Evolutionary conservation across 2,888 invertebrate species (phyloP), one percentile per base, ranked within the genome.

Genomic region (Polydrusus cervinus): DNA sequence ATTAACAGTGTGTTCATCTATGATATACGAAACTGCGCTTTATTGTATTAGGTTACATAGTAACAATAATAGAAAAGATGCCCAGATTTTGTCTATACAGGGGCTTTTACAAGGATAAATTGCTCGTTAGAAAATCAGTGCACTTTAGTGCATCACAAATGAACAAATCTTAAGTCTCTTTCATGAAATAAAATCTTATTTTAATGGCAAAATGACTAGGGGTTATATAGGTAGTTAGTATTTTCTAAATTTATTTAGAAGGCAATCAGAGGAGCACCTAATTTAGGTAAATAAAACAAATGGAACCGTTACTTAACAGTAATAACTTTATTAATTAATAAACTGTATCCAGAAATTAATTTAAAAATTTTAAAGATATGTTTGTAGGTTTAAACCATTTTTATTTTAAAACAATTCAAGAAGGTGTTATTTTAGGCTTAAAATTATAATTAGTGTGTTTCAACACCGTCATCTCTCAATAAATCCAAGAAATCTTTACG

Each of bases 181-280:
- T 43, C 16, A 16, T 16, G 34, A 55, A 14, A 30, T 14, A 55
- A n/a, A 34, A 2, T n/a, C 53, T 53, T 53, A 53, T 53, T n/a
- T 53, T 34, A 55, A 55, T 55, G 55, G 55, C 30, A 34, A 34
- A 55, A 55, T 53, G 55, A 55, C 55, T 55, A 55, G 34, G 9
- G 30, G 14, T 34, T 34, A 7, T 14, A 14, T 3, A 16, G 16
- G 20, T 51, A 20, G 51, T 11, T 20, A 34, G 34, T 55, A 34
- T 55, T 55, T 34, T 14, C 11, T 2, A 8, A 55, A 34, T 34
- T 34, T 34, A 14, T 14, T 7, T 3, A 55, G 34, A 55, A 53
- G 25, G 1, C 14, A 14, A 14, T 34, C 14, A 14, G 34, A 55
- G 30, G 34, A 34, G 55, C 55, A 55, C 14, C 9, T 34, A 55